These are phyloP conservation scores for Schizaphis graminum DNA, from an alignment of 2,888 invertebrate species.

Conservation along the genomic window DNA sequence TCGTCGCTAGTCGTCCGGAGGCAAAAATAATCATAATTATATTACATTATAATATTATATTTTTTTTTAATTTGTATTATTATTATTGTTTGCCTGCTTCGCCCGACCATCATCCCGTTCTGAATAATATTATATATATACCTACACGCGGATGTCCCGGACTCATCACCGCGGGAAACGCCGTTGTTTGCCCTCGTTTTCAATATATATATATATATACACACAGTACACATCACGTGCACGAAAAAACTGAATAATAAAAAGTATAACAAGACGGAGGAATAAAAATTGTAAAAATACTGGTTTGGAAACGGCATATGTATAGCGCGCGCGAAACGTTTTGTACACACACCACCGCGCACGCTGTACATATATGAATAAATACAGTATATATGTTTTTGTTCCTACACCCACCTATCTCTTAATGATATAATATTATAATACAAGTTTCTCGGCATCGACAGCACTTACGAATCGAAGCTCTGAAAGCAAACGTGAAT, in stretches of 20 bases:
- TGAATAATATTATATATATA: neutral
- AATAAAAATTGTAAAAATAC: neutral
- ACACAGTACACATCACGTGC: neutral
- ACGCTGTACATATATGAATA: neutral
- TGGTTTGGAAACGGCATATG: neutral
- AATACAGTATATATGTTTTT: neutral
- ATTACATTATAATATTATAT: neutral
- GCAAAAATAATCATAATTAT: neutral
- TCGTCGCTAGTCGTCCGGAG: neutral
- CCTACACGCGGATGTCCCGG: neutral
- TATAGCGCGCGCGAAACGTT: neutral
- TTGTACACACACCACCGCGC: neutral
- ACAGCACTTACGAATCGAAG: neutral
- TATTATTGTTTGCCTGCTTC: neutral
- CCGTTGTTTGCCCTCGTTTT: slow-evolving; percentile 40
- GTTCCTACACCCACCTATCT: neutral
- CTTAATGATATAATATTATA: neutral
- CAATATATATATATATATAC: neutral
- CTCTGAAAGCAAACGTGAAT: neutral
- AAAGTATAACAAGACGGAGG: neutral
- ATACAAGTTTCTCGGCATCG: neutral
- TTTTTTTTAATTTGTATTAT: neutral
- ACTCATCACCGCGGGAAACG: slow-evolving; percentile 4
- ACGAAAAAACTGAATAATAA: slow-evolving; percentile 4
- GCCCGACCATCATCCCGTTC: neutral